Base-by-base conservation (phyloP, 2,113 vertebrate species). In the Sminthopsis crassicaudata region DNA sequence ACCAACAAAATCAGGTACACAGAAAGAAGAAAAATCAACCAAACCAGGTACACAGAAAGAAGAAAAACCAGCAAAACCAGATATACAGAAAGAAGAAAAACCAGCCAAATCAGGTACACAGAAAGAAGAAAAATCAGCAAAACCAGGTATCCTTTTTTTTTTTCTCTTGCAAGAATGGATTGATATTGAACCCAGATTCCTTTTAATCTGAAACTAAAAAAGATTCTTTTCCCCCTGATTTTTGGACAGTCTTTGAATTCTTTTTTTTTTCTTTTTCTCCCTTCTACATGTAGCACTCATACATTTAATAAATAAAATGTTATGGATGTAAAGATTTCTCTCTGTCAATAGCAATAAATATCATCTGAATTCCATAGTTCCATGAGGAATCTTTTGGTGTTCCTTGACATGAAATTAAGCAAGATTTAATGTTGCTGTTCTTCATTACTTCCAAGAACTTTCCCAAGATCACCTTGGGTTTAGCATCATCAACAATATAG, bases 141-240 rank as follows among this genome's bases (percentile, higher is more conserved):
- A 84, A 84, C 26, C 67, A 96, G 94, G 94, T 97, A 97, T 67
- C 92, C 0, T 57, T 6, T 24, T 51, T 46, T 48, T 94, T 90
- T 50, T 67, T 89, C 95, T 94, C 46, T 92, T 91, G 84, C 76
- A 51, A 89, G 89, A 9, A 89, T 53, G 2, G 92, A 46, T n/a
- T 90, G 42, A 23, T 22, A 23, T 24, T 54, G 23, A 84, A 84
- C n/a, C 67, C 16, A 84, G 67, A 5, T 84, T 67, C 30, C 14
- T 46, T 90, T 95, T n/a, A 93, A 67, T 84, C 52, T 94, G 0
- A 6, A 88, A 88, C 3, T 91, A 51, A 91, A 95, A 91, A 8
- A 46, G 53, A 0, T 51, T 92, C 91, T 8, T 24, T 25, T 90
- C 5, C 8, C 9, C 88, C 23, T 16, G 25, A 0, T 90, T 25